phyloP scores from a whole-genome alignment of 1,140 invertebrate species.

The Agraylea sexmaculata region DNA sequence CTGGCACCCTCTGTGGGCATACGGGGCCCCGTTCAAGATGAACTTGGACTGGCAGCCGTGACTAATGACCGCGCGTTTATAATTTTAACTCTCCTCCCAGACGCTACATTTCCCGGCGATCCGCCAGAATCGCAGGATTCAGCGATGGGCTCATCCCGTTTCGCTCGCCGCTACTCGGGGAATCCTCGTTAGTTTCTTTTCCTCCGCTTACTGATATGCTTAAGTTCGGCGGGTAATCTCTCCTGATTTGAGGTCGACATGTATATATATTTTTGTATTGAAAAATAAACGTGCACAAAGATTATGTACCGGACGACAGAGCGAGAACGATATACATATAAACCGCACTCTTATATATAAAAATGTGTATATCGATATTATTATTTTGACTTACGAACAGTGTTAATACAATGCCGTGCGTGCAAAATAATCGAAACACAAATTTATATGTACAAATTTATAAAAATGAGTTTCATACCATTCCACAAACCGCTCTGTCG shows the following conservation, averaged over 20 bases:
- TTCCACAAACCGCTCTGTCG: too few relatives aligned
- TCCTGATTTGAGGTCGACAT: conserved; percentile 53
- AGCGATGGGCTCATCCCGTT: conserved; percentile 63
- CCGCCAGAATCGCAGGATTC: conserved; percentile 33
- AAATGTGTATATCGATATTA: too few relatives aligned
- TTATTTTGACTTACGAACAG: too few relatives aligned
- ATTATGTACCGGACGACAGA: neutral
- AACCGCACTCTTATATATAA: too few relatives aligned
- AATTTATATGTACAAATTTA: too few relatives aligned
- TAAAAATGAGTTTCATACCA: too few relatives aligned
- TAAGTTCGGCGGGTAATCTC: conserved; percentile 71
- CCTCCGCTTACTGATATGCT: conserved; percentile 85
- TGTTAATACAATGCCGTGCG: too few relatives aligned
- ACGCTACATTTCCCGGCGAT: conserved; percentile 54
- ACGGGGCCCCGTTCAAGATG: conserved; percentile 55
- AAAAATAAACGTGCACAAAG: conserved; percentile 3
- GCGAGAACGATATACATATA: neutral
- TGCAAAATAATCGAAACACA: too few relatives aligned
- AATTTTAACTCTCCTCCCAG: conserved; percentile 38
- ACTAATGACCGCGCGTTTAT: conserved; percentile 18
- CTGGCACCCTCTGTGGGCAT: conserved; percentile 59
- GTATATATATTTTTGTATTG: conserved; percentile 7
- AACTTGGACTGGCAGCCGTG: conserved; percentile 44
- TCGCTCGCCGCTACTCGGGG: conserved; percentile 78
- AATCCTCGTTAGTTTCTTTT: conserved; percentile 88